Evolutionary conservation across 35 echinoderm and acorn worm species (phyloP).

Genomic region (Nesometra sesokonis): DNA sequence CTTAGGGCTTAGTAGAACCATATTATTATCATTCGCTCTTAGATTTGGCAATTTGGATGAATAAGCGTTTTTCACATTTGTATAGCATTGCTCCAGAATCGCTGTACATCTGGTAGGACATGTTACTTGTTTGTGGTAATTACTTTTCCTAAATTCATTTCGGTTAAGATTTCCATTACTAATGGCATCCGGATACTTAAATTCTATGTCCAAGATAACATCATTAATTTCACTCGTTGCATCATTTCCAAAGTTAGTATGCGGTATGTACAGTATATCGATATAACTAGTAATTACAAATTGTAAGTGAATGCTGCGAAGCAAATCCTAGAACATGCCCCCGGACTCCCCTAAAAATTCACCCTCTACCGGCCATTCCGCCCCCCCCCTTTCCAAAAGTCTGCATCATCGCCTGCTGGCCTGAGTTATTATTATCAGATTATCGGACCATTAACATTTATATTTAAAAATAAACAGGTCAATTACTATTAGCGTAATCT

Average conservation of each 20-base stretch:
- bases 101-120: conserved; percentile 9
- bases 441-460: too few species aligned
- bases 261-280: too few species aligned
- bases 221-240: background rate
- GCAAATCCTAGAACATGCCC: too few species aligned
- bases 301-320: too few species aligned
- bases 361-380: too few species aligned
- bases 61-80: conserved; percentile 24
- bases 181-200: conserved; percentile 17
- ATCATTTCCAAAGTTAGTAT: background rate
- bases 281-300: too few species aligned
- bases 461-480: too few species aligned
- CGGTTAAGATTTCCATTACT: conserved; percentile 48
- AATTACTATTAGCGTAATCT: too few species aligned
- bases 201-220: background rate
- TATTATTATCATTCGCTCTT: background rate
- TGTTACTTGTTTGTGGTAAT: conserved; percentile 14
- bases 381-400: too few species aligned
- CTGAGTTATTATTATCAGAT: too few species aligned
- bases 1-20: conserved; percentile 7
- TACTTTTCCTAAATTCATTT: background rate
- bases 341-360: too few species aligned
- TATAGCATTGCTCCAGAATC: conserved; percentile 24
- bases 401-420: too few species aligned
- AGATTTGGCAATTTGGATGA: background rate